Conservation (phyloP, 2,113 vertebrate species). For the Otis tarda region DNA sequence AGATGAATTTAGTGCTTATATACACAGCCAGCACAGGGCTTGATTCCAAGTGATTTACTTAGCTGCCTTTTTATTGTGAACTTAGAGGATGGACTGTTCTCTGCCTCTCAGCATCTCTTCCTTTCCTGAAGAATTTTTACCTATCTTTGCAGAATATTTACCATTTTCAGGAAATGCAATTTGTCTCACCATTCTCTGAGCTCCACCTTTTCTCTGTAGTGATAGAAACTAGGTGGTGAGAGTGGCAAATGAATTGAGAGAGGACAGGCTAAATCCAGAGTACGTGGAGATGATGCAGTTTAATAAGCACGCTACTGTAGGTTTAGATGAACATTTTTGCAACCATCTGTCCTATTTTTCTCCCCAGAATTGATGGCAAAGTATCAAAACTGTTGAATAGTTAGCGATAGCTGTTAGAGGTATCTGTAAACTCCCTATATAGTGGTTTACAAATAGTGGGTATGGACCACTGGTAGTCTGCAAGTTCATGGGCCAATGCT, state of each 20-base stretch:
- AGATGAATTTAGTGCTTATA: neutral
- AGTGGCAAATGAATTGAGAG: neutral
- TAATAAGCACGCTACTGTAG: neutral
- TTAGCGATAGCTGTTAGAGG: neutral
- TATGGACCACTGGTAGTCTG: neutral
- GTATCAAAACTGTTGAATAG: neutral
- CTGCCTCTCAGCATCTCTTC: neutral
- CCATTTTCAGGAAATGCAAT: neutral
- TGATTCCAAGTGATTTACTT: neutral
- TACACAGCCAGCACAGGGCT: neutral
- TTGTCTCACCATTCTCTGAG: neutral
- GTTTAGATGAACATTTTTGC: neutral
- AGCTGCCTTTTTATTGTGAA: neutral
- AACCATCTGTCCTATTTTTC: neutral
- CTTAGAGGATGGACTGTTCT: neutral
- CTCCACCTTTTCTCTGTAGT: neutral
- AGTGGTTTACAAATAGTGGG: neutral
- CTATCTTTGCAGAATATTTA: neutral
- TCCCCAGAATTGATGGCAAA: neutral
- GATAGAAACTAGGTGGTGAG: neutral
- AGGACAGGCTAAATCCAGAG: neutral
- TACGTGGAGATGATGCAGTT: neutral
- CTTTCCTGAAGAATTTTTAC: neutral
- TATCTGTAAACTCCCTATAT: neutral
- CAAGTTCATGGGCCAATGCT: neutral